A percentile compares a stretch with the other conserved stretches of the same genome.
These are phyloP conservation scores for Hormiphora californensis DNA, from an alignment of 37 sponge, comb jelly and placozoan genomes.

Conservation along the genomic window DNA sequence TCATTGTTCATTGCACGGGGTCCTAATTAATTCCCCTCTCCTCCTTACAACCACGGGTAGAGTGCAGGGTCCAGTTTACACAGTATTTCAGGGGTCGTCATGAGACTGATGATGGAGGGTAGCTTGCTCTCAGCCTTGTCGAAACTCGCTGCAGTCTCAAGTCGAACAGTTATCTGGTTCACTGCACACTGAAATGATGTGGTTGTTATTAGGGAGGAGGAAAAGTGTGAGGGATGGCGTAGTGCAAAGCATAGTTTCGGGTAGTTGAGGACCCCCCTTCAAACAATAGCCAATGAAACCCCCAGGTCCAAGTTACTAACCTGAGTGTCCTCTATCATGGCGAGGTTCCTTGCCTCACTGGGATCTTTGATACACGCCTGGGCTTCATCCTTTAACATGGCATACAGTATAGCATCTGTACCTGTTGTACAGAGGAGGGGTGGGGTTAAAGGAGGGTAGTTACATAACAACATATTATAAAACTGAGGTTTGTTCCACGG, in stretches of 20 bases:
- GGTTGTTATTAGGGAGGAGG: too few relatives aligned
- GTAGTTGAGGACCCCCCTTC: too few relatives aligned
- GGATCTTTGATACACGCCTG: slow-evolving; percentile 36
- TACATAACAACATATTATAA: background rate
- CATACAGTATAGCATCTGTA: slow-evolving; percentile 25
- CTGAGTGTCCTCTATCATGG: slow-evolving; percentile 48
- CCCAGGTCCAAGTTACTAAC: too few relatives aligned
- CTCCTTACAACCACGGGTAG: slow-evolving; percentile 21
- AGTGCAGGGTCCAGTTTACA: slow-evolving; percentile 30
- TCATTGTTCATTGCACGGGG: too few relatives aligned
- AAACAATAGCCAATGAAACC: too few relatives aligned
- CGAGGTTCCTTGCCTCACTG: background rate
- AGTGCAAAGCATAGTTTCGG: too few relatives aligned
- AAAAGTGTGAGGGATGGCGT: too few relatives aligned
- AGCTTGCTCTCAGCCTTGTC: slow-evolving; percentile 50
- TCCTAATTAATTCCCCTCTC: too few relatives aligned
- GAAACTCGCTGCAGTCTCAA: slow-evolving; percentile 16
- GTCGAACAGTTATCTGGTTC: slow-evolving; percentile 6
- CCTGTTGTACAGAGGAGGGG: background rate
- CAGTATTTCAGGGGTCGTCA: background rate
- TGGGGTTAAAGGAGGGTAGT: background rate
- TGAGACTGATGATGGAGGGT: slow-evolving; percentile 1
- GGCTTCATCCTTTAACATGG: slow-evolving; percentile 30
- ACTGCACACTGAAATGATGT: slow-evolving; percentile 37
- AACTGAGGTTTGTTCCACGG: background rate